Evolutionary conservation across 2,888 invertebrate genomes (phyloP), one percentile per base, ranked within the genome.

Genomic region (Noctua janthina): DNA sequence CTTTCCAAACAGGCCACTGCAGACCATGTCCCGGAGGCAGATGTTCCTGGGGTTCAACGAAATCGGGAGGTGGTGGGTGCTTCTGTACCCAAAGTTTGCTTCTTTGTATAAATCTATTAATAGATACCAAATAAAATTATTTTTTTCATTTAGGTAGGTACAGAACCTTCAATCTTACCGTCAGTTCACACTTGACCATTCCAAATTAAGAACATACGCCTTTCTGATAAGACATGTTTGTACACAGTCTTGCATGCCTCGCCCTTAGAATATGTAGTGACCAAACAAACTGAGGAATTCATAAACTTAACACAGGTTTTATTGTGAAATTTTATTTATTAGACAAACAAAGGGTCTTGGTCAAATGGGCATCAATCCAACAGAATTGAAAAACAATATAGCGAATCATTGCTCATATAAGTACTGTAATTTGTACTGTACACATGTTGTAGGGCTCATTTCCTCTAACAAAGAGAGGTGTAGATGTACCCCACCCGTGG

Each of bases 211-310:
- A 89, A 87, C 83, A 79, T 85, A 86, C 79, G 78, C 76, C 74
- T 82, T 81, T 76, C 78, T 90, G 90, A 90, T 90, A 91, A 91
- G 90, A 78, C 83, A 64, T 86, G 84, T 88, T 91, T 92, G 91
- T 87, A 89, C 85, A 88, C 89, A 91, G 91, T 78, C 89, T 77
- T 83, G 84, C 79, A 68, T 78, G 87, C 86, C 92, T 90, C 91
- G 89, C 92, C 91, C 87, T 89, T 84, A 88, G 85, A 83, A 84
- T 88, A 82, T 87, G 87, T 86, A 85, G 76, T 82, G 79, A 79
- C 70, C 81, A 88, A 88, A 90, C 85, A 88, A 82, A 87, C 84
- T 49, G 13, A 79, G 70, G 80, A 84, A 83, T 77, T 78, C 62
- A 76, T 79, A 39, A 20, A 39, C 39, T 13, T 15, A 76, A 46